These are phyloP conservation scores for Vollenhovia emeryi DNA, from an alignment of 1,140 invertebrate genomes.

Conservation along the genomic window DNA sequence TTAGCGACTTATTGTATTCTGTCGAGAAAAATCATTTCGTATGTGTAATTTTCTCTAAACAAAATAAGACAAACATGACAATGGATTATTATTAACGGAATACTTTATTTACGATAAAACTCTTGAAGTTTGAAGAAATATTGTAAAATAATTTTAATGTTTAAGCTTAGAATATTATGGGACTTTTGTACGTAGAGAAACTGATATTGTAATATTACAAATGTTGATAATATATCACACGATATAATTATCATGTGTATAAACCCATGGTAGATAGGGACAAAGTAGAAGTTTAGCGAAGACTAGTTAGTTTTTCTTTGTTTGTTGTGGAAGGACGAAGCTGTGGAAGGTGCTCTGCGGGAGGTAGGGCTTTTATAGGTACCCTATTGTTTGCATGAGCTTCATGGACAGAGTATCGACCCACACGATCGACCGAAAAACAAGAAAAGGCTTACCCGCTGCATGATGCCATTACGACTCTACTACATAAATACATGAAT, in stretches of 20 bases:
- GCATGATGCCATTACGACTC: constrained; percentile 74
- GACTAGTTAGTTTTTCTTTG: constrained; percentile 84
- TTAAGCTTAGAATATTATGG: constrained; percentile 2
- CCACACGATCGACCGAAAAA: constrained; percentile 73
- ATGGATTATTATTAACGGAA: background rate
- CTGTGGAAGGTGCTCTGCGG: constrained; percentile 92
- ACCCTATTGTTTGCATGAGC: constrained; percentile 72
- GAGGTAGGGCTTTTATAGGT: constrained; percentile 92
- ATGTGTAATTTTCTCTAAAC: background rate
- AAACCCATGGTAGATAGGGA: constrained; percentile 63
- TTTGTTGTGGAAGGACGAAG: constrained; percentile 90
- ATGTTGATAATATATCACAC: constrained; percentile 22
- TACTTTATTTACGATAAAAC: background rate
- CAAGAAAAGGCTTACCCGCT: constrained; percentile 70
- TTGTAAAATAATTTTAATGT: background rate
- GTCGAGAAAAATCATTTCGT: background rate
- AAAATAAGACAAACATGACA: background rate
- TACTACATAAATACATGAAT: constrained; percentile 55
- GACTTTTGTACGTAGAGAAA: constrained; percentile 6
- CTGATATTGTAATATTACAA: background rate
- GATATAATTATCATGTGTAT: constrained; percentile 38
- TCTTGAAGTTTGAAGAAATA: background rate
- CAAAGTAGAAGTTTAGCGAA: constrained; percentile 78
- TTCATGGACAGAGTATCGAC: constrained; percentile 72
- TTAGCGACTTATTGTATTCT: background rate